phyloP scores from a whole-genome alignment of 2,113 vertebrate genomes.

The Lepus americanus region DNA sequence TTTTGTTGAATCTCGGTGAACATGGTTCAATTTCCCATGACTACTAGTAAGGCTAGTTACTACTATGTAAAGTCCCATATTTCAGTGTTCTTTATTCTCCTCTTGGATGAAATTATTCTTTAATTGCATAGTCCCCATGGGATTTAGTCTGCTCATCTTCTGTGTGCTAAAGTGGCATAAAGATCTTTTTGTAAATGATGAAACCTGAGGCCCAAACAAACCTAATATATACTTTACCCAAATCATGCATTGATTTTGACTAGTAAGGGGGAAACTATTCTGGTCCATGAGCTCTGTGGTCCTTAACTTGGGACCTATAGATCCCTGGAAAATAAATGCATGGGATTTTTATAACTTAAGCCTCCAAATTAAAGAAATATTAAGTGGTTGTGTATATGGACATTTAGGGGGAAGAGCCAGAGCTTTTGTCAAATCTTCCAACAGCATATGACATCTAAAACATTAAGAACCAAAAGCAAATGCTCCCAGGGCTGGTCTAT shows the following conservation, averaged over 20 bases:
- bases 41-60: constrained; percentile 30
- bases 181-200: not conserved
- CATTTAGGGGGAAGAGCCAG: not conserved
- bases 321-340: not conserved
- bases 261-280: not conserved
- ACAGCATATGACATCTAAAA: constrained; percentile 11
- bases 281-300: not conserved
- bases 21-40: constrained; percentile 41
- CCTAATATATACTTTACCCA: not conserved
- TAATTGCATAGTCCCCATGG: not conserved
- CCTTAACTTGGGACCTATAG: not conserved
- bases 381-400: not conserved
- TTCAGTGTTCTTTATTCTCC: constrained; percentile 25
- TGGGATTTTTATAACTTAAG: not conserved
- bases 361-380: not conserved
- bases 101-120: constrained; percentile 43
- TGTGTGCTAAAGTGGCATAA: not conserved
- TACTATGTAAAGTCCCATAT: not conserved
- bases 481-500: not conserved
- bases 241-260: not conserved
- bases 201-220: constrained; percentile 30
- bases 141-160: not conserved
- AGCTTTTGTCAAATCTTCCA: constrained; percentile 27
- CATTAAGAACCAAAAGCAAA: constrained; percentile 42
- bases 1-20: constrained; percentile 2